Base-by-base conservation (phyloP, 2,113 vertebrate genomes). In the Rhinichthys klamathensis region DNA sequence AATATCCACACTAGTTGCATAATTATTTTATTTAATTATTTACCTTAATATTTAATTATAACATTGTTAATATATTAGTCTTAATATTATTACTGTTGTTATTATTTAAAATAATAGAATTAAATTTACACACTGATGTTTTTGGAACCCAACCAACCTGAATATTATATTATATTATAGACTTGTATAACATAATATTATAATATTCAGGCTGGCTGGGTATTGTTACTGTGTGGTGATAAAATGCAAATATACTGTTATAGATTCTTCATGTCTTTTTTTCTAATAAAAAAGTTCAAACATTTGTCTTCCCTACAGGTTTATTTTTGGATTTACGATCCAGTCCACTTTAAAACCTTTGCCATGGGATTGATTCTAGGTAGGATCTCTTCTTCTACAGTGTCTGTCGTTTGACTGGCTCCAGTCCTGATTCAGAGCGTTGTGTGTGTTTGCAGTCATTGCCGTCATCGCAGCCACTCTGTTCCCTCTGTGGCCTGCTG, bases 281-380 rank as follows among this genome's bases (percentile, higher is more conserved):
- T 32, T 32, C 13, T 67, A 65, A 30, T 65, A 3, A 65, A 65
- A 16, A 65, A 18, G 63, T 35, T 67, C 1, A 32, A 35, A 38
- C 35, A 6, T 70, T 27, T 60, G 77, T 51, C 38, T 81, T 82
- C 13, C 46, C 85, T 82, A 18, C 83, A 99, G 98, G 97, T 99
- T 2, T 99, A 95, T 15, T 97, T 99, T 82, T 99, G 98, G 98
- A 97, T 99, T 93, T 99, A 99, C 75, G 98, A 99, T 92, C 98
- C 98, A 0, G 98, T 99, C 87, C 98, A 97, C 91, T 98, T 99
- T 89, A 99, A 99, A 94, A 99, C 98, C 0, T 99, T 99, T 93
- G 98, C 97, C 89, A 99, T 99, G 98, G 98, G 98, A 87, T 96
- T 99, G 88, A 96, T 99, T 49, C 95, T 99, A 81, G 98, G 98